These are phyloP conservation scores for Drosophila trichaetosa DNA, from an alignment of 2,888 invertebrate genomes.

Conservation along the genomic window DNA sequence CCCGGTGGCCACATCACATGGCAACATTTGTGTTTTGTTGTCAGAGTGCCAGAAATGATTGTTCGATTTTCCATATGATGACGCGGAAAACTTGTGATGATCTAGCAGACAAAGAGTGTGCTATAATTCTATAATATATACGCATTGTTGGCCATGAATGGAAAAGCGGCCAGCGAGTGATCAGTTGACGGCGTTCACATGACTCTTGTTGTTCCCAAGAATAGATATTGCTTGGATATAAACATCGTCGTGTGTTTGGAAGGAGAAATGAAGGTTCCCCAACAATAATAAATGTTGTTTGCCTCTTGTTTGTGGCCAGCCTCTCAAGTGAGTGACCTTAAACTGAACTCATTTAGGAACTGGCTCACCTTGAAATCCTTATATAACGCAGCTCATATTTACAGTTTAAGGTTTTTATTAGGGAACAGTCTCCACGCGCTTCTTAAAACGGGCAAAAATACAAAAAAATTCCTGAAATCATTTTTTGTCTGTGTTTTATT, in stretches of 20 bases:
- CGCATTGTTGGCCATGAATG: constrained; percentile 60
- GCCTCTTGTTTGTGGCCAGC: background rate
- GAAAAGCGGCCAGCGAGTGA: constrained; percentile 11
- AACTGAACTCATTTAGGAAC: background rate
- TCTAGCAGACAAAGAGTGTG: constrained; percentile 7
- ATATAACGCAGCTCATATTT: background rate
- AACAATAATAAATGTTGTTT: background rate
- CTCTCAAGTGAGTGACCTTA: background rate
- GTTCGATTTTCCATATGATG: constrained; percentile 41
- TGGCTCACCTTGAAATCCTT: constrained; percentile 20
- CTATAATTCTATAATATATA: constrained; percentile 28
- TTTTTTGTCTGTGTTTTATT: constrained; percentile 60
- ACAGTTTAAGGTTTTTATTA: constrained; percentile 11
- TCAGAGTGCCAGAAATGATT: constrained; percentile 47
- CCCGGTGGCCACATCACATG: constrained; percentile 49
- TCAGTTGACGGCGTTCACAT: constrained; percentile 53
- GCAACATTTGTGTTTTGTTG: constrained; percentile 32
- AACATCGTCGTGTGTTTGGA: constrained; percentile 63
- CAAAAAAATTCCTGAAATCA: background rate
- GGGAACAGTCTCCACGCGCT: constrained; percentile 30
- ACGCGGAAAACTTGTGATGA: constrained; percentile 53
- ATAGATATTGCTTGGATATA: constrained; percentile 46
- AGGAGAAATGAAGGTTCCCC: constrained; percentile 74
- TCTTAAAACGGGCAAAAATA: constrained; percentile 34
- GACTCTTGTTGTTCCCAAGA: constrained; percentile 50